Evolutionary conservation across 1,140 invertebrate genomes (phyloP).

Genomic region (Drosophila serrata): DNA sequence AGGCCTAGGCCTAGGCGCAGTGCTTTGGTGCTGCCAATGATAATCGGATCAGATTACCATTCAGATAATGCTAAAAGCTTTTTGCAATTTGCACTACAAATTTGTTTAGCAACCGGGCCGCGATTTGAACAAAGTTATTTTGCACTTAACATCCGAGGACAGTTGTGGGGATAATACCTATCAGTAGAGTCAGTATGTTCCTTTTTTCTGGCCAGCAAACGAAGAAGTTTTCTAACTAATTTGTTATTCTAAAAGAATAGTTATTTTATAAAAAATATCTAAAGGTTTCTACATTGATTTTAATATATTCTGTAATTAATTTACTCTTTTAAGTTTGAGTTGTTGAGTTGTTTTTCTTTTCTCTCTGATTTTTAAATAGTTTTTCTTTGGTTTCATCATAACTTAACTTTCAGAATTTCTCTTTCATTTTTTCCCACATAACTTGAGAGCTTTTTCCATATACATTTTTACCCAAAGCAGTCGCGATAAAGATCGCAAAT

Average conservation of each 20-base stretch:
- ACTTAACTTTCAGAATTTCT: not conserved
- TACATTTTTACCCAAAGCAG: slow-evolving; percentile 19
- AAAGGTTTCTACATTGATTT: too few relatives aligned
- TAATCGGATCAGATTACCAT: slow-evolving; percentile 81
- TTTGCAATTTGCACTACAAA: slow-evolving; percentile 81
- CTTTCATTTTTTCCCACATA: slow-evolving; percentile 15
- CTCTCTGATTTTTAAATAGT: not conserved
- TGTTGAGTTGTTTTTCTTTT: too few relatives aligned
- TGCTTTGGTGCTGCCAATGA: slow-evolving; percentile 63
- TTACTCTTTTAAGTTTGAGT: too few relatives aligned
- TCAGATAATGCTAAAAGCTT: slow-evolving; percentile 79
- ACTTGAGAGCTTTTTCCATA: slow-evolving; percentile 44
- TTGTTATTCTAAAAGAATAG: too few relatives aligned
- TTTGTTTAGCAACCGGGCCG: slow-evolving; percentile 51
- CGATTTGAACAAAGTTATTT: slow-evolving; percentile 58
- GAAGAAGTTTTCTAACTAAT: not conserved
- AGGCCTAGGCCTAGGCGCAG: slow-evolving; percentile 19
- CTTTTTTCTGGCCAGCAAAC: not conserved
- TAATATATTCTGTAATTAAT: too few relatives aligned
- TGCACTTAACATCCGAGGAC: slow-evolving; percentile 57
- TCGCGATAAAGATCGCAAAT: slow-evolving; percentile 60
- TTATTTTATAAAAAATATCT: too few relatives aligned
- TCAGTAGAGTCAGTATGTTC: not conserved
- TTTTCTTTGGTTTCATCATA: too few relatives aligned
- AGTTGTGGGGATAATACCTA: not conserved